Conservation (phyloP, 2,797 vertebrate species). For the Ctenopoma multispine region DNA sequence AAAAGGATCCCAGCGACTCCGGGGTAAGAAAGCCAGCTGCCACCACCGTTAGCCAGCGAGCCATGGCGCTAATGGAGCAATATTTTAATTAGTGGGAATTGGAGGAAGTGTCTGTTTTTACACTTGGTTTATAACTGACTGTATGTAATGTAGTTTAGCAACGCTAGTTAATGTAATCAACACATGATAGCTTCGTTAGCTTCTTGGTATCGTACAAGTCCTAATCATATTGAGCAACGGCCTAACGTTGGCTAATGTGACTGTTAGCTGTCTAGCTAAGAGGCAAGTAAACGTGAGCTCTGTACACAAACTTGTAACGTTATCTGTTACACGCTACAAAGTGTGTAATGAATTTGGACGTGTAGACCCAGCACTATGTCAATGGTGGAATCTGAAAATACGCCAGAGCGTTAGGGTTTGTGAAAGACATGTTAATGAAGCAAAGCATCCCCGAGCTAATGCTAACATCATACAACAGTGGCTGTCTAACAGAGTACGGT, state of each 20-base stretch:
- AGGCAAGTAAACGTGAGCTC: slow-evolving; percentile 15
- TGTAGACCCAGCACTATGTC: rapidly evolving
- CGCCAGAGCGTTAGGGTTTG: rapidly evolving
- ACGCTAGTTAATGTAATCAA: neutral
- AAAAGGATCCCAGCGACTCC: slow-evolving; percentile 83
- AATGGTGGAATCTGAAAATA: rapidly evolving
- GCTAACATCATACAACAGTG: slow-evolving; percentile 47
- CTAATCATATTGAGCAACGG: slow-evolving; percentile 67
- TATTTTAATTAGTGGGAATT: neutral
- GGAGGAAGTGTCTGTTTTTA: neutral
- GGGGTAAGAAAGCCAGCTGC: slow-evolving; percentile 79
- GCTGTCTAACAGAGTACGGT: neutral
- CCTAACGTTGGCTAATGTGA: slow-evolving; percentile 55
- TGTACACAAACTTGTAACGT: no score
- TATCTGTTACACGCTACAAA: rapidly evolving
- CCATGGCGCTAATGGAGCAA: neutral
- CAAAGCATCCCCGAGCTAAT: slow-evolving; percentile 36
- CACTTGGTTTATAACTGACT: neutral
- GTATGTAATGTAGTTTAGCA: neutral
- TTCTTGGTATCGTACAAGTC: slow-evolving; percentile 45
- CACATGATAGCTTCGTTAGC: slow-evolving; percentile 45
- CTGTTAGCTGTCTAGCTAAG: slow-evolving; percentile 45
- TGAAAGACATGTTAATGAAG: slow-evolving; percentile 9
- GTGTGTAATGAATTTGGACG: neutral
- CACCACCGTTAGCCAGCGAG: slow-evolving; percentile 49